phyloP scores from a whole-genome alignment of 2,113 vertebrate genomes.

The Xerus inauris region DNA sequence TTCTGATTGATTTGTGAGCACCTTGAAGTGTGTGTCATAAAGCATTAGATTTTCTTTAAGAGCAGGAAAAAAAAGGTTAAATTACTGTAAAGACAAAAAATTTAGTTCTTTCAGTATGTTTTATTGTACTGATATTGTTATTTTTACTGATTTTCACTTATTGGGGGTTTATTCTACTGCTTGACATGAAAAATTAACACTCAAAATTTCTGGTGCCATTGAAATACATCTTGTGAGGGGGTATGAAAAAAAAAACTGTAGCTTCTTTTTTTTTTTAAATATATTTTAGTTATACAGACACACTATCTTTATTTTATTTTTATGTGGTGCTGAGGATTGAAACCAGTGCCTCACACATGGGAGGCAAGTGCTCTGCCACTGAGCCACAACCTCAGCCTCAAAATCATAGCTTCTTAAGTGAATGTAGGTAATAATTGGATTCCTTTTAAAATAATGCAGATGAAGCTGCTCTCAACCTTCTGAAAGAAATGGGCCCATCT shows the following conservation, averaged over 20 bases:
- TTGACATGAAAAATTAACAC: constrained; percentile 6
- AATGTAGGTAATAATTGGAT: constrained; percentile 14
- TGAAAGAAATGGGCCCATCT: constrained; percentile 92
- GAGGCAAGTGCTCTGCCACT: too few species aligned
- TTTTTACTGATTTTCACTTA: constrained; percentile 32
- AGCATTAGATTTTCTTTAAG: constrained; percentile 25
- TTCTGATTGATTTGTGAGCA: background rate
- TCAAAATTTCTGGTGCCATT: background rate
- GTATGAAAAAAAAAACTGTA: background rate
- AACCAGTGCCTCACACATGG: too few species aligned
- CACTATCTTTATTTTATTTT: too few species aligned
- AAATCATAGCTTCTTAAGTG: background rate
- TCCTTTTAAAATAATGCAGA: constrained; percentile 84
- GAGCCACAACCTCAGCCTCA: too few species aligned
- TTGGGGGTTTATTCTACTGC: background rate
- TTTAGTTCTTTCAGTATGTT: background rate
- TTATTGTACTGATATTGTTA: background rate
- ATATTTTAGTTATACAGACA: too few species aligned
- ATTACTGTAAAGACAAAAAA: background rate
- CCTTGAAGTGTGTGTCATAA: background rate
- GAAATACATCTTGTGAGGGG: background rate
- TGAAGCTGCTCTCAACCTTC: constrained; percentile 84
- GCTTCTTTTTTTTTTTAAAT: too few species aligned
- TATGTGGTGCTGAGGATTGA: too few species aligned
- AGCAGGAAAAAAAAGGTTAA: background rate